Evolutionary conservation across 2,113 vertebrate genomes (phyloP), one percentile per base, ranked within the genome.

Genomic region (Morone chrysops): DNA sequence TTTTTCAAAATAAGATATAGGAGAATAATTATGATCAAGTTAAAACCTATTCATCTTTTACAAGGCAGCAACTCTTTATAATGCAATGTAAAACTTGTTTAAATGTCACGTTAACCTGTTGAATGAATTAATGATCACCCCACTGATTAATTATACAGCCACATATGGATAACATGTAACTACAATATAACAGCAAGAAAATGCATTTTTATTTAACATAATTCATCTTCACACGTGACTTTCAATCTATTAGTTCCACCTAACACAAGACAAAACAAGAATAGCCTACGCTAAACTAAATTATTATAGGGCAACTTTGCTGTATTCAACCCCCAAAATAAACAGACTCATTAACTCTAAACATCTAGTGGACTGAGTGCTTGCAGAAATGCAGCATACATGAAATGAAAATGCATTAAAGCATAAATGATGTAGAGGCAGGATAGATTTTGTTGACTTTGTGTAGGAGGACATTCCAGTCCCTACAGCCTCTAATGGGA

Each of bases 331-430:
- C 1, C 0, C 0, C 0, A 0, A 0, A 13, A 43, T 43, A 50
- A 78, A 22, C 69, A 40, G 41, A 62, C 43, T 61, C 13, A 43
- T 65, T 14, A 22, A n/a, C 45, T 51, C 8, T 54, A 12, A 38
- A 74, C 41, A 78, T 78, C 53, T 25, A 14, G 38, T 67, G 66
- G 25, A 67, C 22, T 7, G 73, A 67, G 59, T 54, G 45, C 22
- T 31, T 51, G 25, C 13, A 57, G 11, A 76, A 83, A 76, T 9
- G n/a, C 45, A 66, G 43, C 54, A 65, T 31, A 7, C 31, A 80
- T 45, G 67, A 41, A 8, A 75, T 56, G 54, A 73, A 63, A 68
- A 68, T 4, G 51, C 43, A 65, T 70, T 18, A 54, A 59, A 47
- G 54, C 31, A 67, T 83, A 13, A 75, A 59, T 60, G 18, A 45